Conservation (phyloP, 2,888 invertebrate genomes). For the Teleiodes luculella region DNA sequence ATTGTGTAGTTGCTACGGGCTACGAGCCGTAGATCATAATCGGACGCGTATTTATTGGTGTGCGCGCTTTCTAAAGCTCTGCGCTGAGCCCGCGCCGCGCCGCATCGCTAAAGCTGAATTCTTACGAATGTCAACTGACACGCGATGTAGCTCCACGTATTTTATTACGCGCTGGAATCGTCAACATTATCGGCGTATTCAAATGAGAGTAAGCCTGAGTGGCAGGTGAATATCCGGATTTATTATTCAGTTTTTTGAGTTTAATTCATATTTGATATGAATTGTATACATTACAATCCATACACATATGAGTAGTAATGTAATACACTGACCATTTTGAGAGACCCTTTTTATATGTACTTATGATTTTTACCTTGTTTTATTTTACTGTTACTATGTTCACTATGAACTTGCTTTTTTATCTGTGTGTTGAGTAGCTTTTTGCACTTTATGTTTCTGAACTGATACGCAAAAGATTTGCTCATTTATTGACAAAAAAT, state of each 20-base stretch:
- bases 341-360: no score
- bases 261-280: constrained; percentile 3
- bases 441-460: no score
- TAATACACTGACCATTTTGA: no score
- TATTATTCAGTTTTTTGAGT: constrained; percentile 36
- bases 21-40: constrained; percentile 77
- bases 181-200: constrained; percentile 36
- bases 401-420: no score
- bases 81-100: constrained; percentile 25
- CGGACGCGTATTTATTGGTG: constrained; percentile 73
- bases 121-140: constrained; percentile 60
- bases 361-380: no score
- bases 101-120: constrained; percentile 42
- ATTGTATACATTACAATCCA: no score
- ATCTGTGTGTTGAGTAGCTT: no score
- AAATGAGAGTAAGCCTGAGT: constrained; percentile 39
- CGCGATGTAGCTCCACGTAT: constrained; percentile 46
- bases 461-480: no score
- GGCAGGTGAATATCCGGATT: constrained; percentile 46
- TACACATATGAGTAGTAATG: no score
- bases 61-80: constrained; percentile 64
- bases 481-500: no score
- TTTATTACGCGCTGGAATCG: constrained; percentile 44
- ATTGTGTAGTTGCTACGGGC: constrained; percentile 64
- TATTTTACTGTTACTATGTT: no score